These are phyloP conservation scores for Melipona beecheii DNA, from an alignment of 2,888 invertebrate species.

Conservation along the genomic window DNA sequence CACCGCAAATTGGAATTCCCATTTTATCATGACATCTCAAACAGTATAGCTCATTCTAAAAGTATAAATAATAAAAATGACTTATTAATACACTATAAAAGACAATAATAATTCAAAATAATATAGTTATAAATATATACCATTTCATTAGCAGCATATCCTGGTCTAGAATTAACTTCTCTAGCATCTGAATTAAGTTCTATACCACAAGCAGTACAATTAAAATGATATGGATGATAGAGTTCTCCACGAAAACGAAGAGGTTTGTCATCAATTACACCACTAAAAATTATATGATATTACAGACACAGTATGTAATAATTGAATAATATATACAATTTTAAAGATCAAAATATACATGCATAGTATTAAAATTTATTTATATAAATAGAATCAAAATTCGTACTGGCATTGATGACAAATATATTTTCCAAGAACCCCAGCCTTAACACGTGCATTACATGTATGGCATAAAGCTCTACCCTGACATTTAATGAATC, in stretches of 20 bases:
- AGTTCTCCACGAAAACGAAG: conserved; percentile 97
- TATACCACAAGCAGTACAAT: conserved; percentile 95
- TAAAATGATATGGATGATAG: conserved; percentile 99
- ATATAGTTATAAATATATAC: conserved; percentile 80
- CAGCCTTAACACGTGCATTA: conserved; percentile 97
- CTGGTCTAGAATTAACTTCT: conserved; percentile 96
- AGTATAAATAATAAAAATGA: background rate
- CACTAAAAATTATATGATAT: conserved; percentile 86
- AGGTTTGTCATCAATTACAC: conserved; percentile 95
- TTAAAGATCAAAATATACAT: conserved; percentile 17
- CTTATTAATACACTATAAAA: background rate
- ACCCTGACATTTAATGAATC: conserved; percentile 96
- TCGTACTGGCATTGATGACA: conserved; percentile 99
- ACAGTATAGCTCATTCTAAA: conserved; percentile 97
- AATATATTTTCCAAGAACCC: conserved; percentile 97
- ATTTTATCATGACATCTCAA: conserved; percentile 99
- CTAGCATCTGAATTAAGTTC: conserved; percentile 98
- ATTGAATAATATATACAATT: conserved; percentile 23
- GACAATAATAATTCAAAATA: background rate
- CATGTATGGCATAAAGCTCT: conserved; percentile 97
- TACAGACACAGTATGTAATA: background rate
- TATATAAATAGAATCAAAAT: conserved; percentile 24
- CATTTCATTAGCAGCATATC: conserved; percentile 95
- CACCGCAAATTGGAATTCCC: conserved; percentile 99
- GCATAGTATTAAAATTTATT: conserved; percentile 3